Evolutionary conservation across 1,140 invertebrate genomes (phyloP), one percentile per base, ranked within the genome.

Genomic region (Cyphomyrmex costatus): DNA sequence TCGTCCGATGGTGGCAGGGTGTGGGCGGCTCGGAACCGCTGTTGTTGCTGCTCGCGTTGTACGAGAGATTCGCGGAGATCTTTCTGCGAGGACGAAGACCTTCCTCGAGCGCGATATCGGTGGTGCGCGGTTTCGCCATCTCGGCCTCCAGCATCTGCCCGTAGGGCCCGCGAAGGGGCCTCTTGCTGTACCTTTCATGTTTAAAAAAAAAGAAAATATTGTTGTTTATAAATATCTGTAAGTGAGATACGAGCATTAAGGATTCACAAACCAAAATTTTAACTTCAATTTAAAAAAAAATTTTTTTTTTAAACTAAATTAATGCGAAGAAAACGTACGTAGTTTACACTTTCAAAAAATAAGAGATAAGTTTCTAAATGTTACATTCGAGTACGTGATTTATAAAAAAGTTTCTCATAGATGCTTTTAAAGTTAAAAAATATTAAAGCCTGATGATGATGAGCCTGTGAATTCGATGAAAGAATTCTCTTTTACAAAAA

Each of bases 91-190:
- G 93, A 58, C 92, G 90, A 33, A 95, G 87, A 42, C 89, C 90
- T 36, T 92, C 93, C 53, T 92, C 92, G 36, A 92, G 91, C 42
- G 89, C 91, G 70, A 93, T 93, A 33, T 94, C 94, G 4, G 92
- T 89, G 19, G 91, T 90, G n/a, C 93, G 92, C 12, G 97, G 96
- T 92, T 97, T 97, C 68, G 97, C 97, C 96, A 98, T 97, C 94
- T 98, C 97, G 2, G 97, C 97, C 92, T 98, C 97, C 16, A 98
- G 94, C 97, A 98, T 98, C 93, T 98, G 97, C 0, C 97, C 97
- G 91, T 98, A 98, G 4, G 97, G 97, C 7, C 97, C 97, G 24
- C 97, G 95, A 0, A 98, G 94, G 0, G 97, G 97, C 21, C 97
- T 94, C 93, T 98, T 98, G 12, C 96, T 97, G 90, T 97, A 98